Evolutionary conservation across 2,797 vertebrate genomes (phyloP), one percentile per base, ranked within the genome.

Genomic region (Salmo trutta): DNA sequence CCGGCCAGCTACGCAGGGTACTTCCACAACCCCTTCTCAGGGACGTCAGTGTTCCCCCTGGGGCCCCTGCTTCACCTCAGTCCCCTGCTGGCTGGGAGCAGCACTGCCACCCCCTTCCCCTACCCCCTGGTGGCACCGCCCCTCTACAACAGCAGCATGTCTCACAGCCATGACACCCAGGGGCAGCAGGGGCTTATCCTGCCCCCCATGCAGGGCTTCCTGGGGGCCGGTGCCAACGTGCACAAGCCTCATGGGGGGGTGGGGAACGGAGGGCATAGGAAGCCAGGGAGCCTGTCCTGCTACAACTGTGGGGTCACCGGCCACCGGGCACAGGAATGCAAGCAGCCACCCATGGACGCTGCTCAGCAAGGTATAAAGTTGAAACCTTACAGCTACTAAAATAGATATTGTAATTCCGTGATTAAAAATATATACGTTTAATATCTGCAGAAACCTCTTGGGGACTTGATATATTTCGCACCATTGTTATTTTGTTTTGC

Each of bases 261-360:
- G 93, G 96, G 94, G 84, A 89, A 92, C 16, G 95, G 93, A 2
- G 92, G 94, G 5, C 96, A 96, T 87, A 98, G 97, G 87, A 96
- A 96, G 33, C 89, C 90, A 0, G 94, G 95, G 67, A 96, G 94
- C 41, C 73, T 97, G 73, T 99, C 98, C 0, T 99, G 98, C 90
- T 99, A 98, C 81, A 99, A 99, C 93, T 99, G 98, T 7, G 98
- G 98, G 24, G 93, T 94, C 86, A 95, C 94, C 0, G 97, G 98
- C 15, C 98, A 99, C 93, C 91, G 97, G 51, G 98, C 98, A 15
- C 97, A 98, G 87, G 98, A 98, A 86, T 99, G 98, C 94, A 99
- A 98, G 81, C 98, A 98, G 93, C 97, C 97, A 0, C 90, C 95
- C 12, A 98, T 98, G 97, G 98, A 99, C 79, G 96, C 97, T 74